Conservation (phyloP, 1,140 invertebrate genomes). For the Pogonomyrmex californicus region DNA sequence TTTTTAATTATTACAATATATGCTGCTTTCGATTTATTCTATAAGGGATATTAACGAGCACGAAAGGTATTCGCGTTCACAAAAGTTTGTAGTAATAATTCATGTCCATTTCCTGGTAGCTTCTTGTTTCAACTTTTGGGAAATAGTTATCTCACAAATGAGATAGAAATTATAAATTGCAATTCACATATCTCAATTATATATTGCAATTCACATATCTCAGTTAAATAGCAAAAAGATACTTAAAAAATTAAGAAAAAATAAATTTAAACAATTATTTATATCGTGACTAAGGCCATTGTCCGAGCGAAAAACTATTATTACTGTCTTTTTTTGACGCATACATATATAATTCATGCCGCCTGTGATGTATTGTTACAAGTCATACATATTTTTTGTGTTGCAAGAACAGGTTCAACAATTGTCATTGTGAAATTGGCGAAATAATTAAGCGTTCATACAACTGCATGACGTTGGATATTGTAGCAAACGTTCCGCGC, state of each 20-base stretch:
- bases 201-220: background rate
- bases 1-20: background rate
- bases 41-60: background rate
- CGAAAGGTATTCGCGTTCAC: background rate
- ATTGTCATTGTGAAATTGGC: conserved; percentile 57
- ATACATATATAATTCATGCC: background rate
- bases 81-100: background rate
- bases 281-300: background rate
- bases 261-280: too few species aligned
- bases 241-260: conserved; percentile 19
- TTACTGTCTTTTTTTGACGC: background rate
- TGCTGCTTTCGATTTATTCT: background rate
- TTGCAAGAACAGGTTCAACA: conserved; percentile 10
- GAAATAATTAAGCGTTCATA: conserved; percentile 68
- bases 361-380: conserved; percentile 24
- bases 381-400: conserved; percentile 24
- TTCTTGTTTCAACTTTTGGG: background rate
- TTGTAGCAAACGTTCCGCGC: conserved; percentile 12
- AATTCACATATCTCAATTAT: background rate
- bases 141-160: background rate
- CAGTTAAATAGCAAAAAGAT: background rate
- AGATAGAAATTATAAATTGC: background rate
- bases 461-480: conserved; percentile 1
- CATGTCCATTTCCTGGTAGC: background rate
- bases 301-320: background rate